Base-by-base conservation (phyloP, 2,113 vertebrate genomes). In the Pterocles burchelli region DNA sequence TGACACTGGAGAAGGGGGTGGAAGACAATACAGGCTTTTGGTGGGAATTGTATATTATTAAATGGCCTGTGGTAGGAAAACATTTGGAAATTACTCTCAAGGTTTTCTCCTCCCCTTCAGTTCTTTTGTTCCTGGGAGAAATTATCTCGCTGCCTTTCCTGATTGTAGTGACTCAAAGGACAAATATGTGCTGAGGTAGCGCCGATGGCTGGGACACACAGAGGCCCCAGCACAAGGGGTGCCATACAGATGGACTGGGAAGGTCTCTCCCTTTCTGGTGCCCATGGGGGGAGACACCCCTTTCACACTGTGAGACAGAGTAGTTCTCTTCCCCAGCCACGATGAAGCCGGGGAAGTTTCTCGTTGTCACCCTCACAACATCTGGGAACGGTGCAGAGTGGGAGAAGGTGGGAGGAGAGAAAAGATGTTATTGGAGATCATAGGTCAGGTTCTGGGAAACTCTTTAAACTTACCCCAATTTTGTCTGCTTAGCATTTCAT, bases 401-500 rank as follows among this genome's bases (percentile, higher is more conserved):
- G 46, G 46, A 84, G 85, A 77, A 86, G 26, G 25, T 70, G 51
- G 75, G 79, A 85, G 59, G 34, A 88, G 61, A 74, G 52, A 43
- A 59, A 77, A 93, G 75, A 84, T 81, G 25, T 78, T 90, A 38
- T 13, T 89, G 65, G 55, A 48, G 51, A 75, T 67, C 83, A 54
- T 4, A 63, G 85, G 63, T 90, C 54, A 59, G 61, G 66, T 68
- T 90, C 92, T 93, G 58, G 45, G 20, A 92, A 90, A 74, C 28
- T 68, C 79, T 91, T 90, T 81, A 96, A 93, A 75, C 36, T 67
- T 68, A n/a, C 43, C 70, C 65, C 54, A 68, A 36, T 94, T 93
- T 93, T 81, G 68, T 84, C 90, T 93, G 46, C 45, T 94, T 95
- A 82, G 68, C 88, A 81, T 97, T 94, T 96, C 92, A 96, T 94